Base-by-base conservation (phyloP, 2,797 vertebrate genomes). In the Trachops cirrhosus region DNA sequence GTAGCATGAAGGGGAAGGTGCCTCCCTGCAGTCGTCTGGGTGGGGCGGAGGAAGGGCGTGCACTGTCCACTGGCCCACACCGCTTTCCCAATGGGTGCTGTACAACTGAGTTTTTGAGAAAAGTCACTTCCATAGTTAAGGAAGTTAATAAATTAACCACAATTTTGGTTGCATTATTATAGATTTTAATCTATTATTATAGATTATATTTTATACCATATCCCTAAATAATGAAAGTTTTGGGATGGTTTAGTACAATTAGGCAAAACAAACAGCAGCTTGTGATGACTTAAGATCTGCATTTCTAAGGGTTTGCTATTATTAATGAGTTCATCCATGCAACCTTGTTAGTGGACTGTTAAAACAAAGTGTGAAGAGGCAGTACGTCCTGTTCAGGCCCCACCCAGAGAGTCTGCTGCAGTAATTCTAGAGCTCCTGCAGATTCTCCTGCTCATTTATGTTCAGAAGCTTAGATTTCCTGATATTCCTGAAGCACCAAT, bases 61-160 rank as follows among this genome's bases (percentile, higher is more conserved):
- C 6, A 3, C 44, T 34, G 18, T 19, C 21, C 39, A 39, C 0
- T 6, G 0, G 10, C 4, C 0, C 0, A 2, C 4, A 8, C 18
- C 3, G 2, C 62, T 67, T 70, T 59, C 22, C 9, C 9, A 24
- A 9, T 0, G 9, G 4, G 16, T 5, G 2, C 22, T 59, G 85
- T n/a, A n/a, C 22, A 39, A 52, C 3, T 39, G 34, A 21, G 9
- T 8, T 22, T 84, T 74, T 50, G 44, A 90, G 32, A 46, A 59
- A 54, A 9, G 34, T 18, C 32, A 62, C 39, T 67, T 34, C 39
- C 1, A 54, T 46, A 50, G 18, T 12, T 44, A 6, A 86, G 24
- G 6, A 59, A 91, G 19, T 34, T 24, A 73, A 44, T 24, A 78
- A 67, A 78, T 24, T 46, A 75, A 79, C 34, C 29, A 75, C 52